phyloP scores from a whole-genome alignment of 2,888 invertebrate species.

The Autographa pulchrina region DNA sequence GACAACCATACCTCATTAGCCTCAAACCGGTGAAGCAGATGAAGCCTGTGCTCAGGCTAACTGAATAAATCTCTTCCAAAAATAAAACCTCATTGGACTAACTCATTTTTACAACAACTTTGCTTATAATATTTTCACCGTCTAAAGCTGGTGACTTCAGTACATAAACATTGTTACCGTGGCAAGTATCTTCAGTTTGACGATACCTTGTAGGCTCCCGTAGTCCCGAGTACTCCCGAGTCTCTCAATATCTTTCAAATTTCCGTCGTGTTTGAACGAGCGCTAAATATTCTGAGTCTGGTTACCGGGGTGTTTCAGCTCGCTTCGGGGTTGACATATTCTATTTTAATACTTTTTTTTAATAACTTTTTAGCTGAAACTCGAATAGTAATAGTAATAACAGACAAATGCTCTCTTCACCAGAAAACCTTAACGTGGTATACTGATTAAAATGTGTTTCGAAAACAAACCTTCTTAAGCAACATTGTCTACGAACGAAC shows the following conservation, averaged over 20 bases:
- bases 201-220: constrained; percentile 6
- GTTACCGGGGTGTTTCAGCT: background rate
- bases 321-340: background rate
- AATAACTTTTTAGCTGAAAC: background rate
- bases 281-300: constrained; percentile 3
- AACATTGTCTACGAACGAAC: background rate
- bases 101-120: background rate
- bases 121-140: background rate
- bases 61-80: too few species aligned
- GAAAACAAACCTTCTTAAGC: background rate
- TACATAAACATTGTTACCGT: constrained; percentile 1
- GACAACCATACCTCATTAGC: background rate
- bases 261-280: constrained; percentile 8
- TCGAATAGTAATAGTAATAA: background rate
- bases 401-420: too few species aligned
- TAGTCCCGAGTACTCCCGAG: background rate
- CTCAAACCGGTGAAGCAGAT: too few species aligned
- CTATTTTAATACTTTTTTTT: background rate
- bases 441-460: too few species aligned
- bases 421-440: too few species aligned
- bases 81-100: background rate
- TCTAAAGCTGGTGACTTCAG: background rate
- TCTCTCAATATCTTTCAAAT: constrained; percentile 7
- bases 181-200: background rate
- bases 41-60: too few species aligned